Conservation (phyloP, 2,797 vertebrate genomes). For the Acanthornis magna region DNA sequence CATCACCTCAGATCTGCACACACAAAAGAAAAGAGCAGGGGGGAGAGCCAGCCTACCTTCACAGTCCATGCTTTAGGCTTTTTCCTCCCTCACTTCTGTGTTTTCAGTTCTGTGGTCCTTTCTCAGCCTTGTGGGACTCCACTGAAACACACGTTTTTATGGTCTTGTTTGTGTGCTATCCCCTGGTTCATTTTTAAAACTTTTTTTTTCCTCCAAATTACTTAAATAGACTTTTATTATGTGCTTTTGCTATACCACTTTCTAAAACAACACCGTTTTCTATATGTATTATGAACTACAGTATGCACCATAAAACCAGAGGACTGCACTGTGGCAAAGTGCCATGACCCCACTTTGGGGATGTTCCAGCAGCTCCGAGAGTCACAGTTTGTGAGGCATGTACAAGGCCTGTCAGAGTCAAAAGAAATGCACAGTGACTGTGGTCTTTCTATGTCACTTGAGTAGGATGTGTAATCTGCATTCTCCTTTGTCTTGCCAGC, state of each 20-base stretch:
- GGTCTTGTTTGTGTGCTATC: neutral
- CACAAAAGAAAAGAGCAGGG: neutral
- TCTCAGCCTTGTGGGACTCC: neutral
- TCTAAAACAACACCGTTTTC: slow-evolving; percentile 55
- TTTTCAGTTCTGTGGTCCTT: neutral
- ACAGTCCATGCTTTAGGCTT: neutral
- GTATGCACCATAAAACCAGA: slow-evolving; percentile 39
- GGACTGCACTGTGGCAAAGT: slow-evolving; percentile 52
- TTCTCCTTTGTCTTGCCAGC: neutral
- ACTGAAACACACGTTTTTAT: neutral
- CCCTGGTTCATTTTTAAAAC: neutral
- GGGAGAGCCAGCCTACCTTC: neutral
- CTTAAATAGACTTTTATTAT: slow-evolving; percentile 57
- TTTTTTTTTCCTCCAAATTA: slow-evolving; percentile 10
- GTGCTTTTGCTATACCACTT: slow-evolving; percentile 37
- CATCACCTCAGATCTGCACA: neutral
- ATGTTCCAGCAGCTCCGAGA: slow-evolving; percentile 36
- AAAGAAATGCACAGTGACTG: neutral
- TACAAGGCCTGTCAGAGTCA: neutral
- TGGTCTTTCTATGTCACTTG: slow-evolving; percentile 13
- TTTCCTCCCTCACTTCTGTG: neutral
- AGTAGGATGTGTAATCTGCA: neutral
- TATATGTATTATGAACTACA: slow-evolving; percentile 15
- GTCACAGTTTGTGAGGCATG: slow-evolving; percentile 16
- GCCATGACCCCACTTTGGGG: slow-evolving; percentile 69